Evolutionary conservation across 2,888 invertebrate species (phyloP).

Genomic region (Anodontia alba): DNA sequence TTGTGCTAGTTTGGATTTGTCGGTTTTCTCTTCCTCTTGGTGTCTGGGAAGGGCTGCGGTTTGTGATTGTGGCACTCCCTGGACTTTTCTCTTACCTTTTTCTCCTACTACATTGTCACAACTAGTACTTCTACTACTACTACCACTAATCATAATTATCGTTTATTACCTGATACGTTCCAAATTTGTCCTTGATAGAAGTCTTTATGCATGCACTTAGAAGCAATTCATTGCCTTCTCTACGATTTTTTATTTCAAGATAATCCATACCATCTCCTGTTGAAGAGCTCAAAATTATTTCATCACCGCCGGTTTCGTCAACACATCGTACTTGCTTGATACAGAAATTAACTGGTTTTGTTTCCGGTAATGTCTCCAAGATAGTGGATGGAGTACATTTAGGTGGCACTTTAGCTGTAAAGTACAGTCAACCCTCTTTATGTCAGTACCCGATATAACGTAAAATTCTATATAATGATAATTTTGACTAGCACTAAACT

Average conservation of each 20-base stretch:
- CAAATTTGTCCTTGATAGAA: slow-evolving; percentile 33
- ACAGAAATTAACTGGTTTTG: slow-evolving; percentile 28
- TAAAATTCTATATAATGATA: too few species aligned
- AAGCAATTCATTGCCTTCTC: slow-evolving; percentile 16
- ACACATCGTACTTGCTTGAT: slow-evolving; percentile 43
- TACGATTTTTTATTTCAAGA: slow-evolving; percentile 35
- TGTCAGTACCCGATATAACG: too few species aligned
- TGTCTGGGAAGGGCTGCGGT: too few species aligned
- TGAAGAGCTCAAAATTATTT: background rate
- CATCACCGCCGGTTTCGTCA: slow-evolving; percentile 29
- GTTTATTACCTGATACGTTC: slow-evolving; percentile 38
- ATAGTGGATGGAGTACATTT: slow-evolving; percentile 30
- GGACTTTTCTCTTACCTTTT: too few species aligned
- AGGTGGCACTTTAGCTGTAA: slow-evolving; percentile 38
- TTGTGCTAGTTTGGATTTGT: too few species aligned
- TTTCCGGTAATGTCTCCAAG: slow-evolving; percentile 25
- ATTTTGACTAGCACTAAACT: too few species aligned
- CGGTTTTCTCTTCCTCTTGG: too few species aligned
- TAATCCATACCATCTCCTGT: slow-evolving; percentile 29
- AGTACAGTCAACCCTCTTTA: too few species aligned
- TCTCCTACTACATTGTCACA: too few species aligned
- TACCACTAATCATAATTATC: too few species aligned
- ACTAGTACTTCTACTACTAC: too few species aligned
- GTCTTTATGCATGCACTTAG: slow-evolving; percentile 43
- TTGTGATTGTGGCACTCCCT: too few species aligned